Conservation (phyloP, 2,888 invertebrate species). For the Eumacrocentrus americanus region DNA sequence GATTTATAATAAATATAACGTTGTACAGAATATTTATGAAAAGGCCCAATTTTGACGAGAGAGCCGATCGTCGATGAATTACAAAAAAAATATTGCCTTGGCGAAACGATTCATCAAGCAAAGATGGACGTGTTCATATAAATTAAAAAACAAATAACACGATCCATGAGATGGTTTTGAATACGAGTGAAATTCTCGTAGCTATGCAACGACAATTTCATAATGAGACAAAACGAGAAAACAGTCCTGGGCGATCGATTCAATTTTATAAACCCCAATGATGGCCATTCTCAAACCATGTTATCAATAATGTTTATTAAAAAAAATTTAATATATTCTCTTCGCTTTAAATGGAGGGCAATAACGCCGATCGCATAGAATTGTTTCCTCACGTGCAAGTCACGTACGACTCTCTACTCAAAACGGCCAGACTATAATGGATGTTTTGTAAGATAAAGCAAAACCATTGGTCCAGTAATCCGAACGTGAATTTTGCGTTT, state of each 20-base stretch:
- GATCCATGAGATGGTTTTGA: slow-evolving; percentile 12
- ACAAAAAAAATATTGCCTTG: slow-evolving; percentile 8
- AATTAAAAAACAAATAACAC: slow-evolving; percentile 2
- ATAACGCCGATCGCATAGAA: slow-evolving; percentile 32
- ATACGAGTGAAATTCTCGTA: slow-evolving; percentile 19
- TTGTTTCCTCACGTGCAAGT: slow-evolving; percentile 32
- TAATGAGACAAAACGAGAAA: slow-evolving; percentile 11
- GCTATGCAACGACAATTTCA: slow-evolving; percentile 20
- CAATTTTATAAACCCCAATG: slow-evolving; percentile 18
- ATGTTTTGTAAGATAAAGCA: slow-evolving; percentile 58
- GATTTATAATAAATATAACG: slow-evolving; percentile 60
- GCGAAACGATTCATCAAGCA: slow-evolving; percentile 5
- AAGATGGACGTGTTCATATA: slow-evolving; percentile 4
- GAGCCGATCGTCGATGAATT: slow-evolving; percentile 45
- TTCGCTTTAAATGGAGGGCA: slow-evolving; percentile 28
- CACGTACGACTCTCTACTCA: slow-evolving; percentile 49
- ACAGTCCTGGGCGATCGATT: slow-evolving; percentile 29
- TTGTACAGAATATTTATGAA: slow-evolving; percentile 62
- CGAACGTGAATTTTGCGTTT: slow-evolving; percentile 27
- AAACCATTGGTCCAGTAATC: slow-evolving; percentile 46
- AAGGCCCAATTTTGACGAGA: slow-evolving; percentile 54
- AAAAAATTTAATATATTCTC: slow-evolving; percentile 24
- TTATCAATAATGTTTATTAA: slow-evolving; percentile 36
- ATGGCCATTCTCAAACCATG: slow-evolving; percentile 34
- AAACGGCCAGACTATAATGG: slow-evolving; percentile 57